Evolutionary conservation across 1,140 invertebrate genomes (phyloP).

Genomic region (Bursaphelenchus mucronatus): DNA sequence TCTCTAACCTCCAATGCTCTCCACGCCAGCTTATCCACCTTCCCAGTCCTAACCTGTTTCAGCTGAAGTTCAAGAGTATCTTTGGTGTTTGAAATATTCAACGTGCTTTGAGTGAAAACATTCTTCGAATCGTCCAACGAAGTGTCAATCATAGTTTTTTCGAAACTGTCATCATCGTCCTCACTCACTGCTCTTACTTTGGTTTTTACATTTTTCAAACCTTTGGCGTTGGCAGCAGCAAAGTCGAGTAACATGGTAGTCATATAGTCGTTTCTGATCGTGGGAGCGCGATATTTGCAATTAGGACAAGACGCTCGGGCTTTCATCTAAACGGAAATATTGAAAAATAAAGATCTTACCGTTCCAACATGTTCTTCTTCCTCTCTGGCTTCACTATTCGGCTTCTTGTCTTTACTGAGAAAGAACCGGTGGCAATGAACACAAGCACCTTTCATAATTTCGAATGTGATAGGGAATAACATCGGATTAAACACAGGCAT

Average conservation of each 20-base stretch:
- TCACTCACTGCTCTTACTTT: not conserved
- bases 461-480: conserved; percentile 74
- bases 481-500: conserved; percentile 85
- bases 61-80: conserved; percentile 40
- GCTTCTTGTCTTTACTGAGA: conserved; percentile 29
- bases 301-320: conserved; percentile 45
- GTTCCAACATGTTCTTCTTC: conserved; percentile 19
- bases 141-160: not conserved
- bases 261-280: conserved; percentile 45
- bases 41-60: conserved; percentile 26
- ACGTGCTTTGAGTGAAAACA: conserved; percentile 10
- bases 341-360: conserved; percentile 13
- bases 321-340: conserved; percentile 47
- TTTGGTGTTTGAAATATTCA: conserved; percentile 1
- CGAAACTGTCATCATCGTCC: conserved; percentile 13
- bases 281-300: conserved; percentile 53
- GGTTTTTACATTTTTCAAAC: not conserved
- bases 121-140: conserved; percentile 23
- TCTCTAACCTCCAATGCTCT: conserved; percentile 64
- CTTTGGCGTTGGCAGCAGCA: not conserved
- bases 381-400: conserved; percentile 26
- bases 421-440: conserved; percentile 63
- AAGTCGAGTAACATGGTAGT: conserved; percentile 54
- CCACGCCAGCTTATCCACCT: conserved; percentile 48
- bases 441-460: conserved; percentile 67